A percentile compares a stretch with the other conserved stretches of the same genome.
Conservation (phyloP, 2,113 vertebrate genomes). For the Leptosomus discolor region DNA sequence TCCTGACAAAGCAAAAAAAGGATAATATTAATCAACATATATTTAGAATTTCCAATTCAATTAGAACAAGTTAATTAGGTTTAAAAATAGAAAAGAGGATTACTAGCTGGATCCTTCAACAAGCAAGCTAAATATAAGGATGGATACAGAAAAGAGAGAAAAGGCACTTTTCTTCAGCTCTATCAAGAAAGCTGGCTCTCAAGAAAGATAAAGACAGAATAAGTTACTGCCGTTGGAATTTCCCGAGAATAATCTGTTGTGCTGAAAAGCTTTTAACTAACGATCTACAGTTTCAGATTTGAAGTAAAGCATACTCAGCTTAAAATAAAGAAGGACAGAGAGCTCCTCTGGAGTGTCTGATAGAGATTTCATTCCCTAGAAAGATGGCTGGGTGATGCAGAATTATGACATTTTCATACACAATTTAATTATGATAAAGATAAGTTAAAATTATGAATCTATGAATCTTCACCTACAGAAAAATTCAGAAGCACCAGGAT, state of each 20-base stretch:
- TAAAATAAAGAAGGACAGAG: not conserved
- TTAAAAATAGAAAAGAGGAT: not conserved
- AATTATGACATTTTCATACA: not conserved
- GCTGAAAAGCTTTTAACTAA: not conserved
- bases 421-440: not conserved
- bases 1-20: not conserved
- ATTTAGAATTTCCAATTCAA: not conserved
- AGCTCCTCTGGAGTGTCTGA: not conserved
- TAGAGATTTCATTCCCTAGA: not conserved
- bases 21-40: not conserved
- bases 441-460: not conserved
- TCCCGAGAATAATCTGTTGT: not conserved
- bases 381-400: not conserved
- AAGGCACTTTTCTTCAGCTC: not conserved
- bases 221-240: not conserved
- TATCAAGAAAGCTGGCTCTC: not conserved
- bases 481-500: not conserved
- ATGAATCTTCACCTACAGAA: not conserved
- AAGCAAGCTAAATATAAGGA: not conserved
- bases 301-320: not conserved
- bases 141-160: not conserved
- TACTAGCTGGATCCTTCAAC: not conserved
- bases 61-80: not conserved
- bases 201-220: not conserved
- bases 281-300: not conserved